Base-by-base conservation (phyloP, 2,888 invertebrate species). In the Dermolepida albohirtum region DNA sequence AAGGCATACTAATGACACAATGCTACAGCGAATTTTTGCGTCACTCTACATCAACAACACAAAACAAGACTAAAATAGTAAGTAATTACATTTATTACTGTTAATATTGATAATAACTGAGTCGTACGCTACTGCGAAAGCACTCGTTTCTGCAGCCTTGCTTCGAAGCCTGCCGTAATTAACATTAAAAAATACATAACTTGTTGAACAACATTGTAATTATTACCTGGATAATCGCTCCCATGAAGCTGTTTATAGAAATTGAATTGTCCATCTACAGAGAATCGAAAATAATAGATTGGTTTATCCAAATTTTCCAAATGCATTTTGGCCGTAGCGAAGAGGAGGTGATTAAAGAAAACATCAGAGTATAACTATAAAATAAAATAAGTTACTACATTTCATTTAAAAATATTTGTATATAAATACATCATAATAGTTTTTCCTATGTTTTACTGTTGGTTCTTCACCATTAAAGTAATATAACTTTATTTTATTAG, bases 301-400 rank as follows among this genome's bases (percentile, higher is more conserved):
- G 81, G 80, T 39, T 67, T 40, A 11, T 67, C 67, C 16, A 77
- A 75, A 0, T 75, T 77, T 64, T 73, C 71, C 7, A 73, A 47
- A 51, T 79, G 79, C 8, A 72, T 64, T 66, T 68, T 73, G 1
- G 78, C 73, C 10, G 77, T 67, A 4, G 71, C 73, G 6, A 75
- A 68, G 7, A 80, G 73, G 27, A 75, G 74, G 34, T 74, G 57
- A 34, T 76, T 69, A 62, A 82, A 82, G 39, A 78, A 75, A 8
- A 74, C 74, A 64, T 82, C 82, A 5, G 78, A 74, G 66, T 78
- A 76, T 14, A 82, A 59, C 82, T 82, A 72, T 49, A 79, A 80
- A 34, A 14, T 27, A 17, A 8, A 8, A 22, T 22, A 22, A 52
- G 5, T 5, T 39, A 5, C 6, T 0, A 39, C 1, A 11, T 40